These are phyloP conservation scores for Nephotettix cincticeps DNA, from an alignment of 1,140 invertebrate genomes.

Conservation along the genomic window DNA sequence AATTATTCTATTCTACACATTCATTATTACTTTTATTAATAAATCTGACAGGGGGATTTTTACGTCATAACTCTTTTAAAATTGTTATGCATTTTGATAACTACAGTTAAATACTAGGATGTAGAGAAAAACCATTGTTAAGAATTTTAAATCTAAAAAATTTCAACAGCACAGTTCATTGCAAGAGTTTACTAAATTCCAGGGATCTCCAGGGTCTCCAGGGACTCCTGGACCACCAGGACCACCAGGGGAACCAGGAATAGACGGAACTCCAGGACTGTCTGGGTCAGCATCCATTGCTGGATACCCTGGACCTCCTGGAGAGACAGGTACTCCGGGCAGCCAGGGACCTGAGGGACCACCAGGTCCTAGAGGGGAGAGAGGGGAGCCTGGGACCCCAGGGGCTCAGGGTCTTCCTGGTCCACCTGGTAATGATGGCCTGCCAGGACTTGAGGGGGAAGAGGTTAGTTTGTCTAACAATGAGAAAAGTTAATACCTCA, in stretches of 20 bases:
- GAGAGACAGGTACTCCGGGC: constrained; percentile 38
- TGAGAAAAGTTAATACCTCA: too few relatives aligned
- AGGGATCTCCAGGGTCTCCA: constrained; percentile 39
- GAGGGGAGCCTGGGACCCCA: constrained; percentile 40
- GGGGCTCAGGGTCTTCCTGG: constrained; percentile 32
- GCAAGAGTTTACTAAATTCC: too few relatives aligned
- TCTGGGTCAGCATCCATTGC: constrained; percentile 10
- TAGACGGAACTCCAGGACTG: constrained; percentile 30
- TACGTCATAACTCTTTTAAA: too few relatives aligned
- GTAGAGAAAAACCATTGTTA: too few relatives aligned
- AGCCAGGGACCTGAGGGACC: constrained; percentile 41
- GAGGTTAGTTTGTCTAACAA: background rate
- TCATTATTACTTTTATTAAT: too few relatives aligned
- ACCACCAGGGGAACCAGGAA: constrained; percentile 31
- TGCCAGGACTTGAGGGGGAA: constrained; percentile 34
- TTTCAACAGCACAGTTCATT: constrained; percentile 11
- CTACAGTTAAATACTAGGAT: too few relatives aligned
- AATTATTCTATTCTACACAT: too few relatives aligned
- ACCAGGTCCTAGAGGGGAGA: constrained; percentile 39
- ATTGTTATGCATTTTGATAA: too few relatives aligned
- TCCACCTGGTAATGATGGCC: constrained; percentile 33
- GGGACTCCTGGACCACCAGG: constrained; percentile 35
- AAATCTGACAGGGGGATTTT: too few relatives aligned
- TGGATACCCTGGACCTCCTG: constrained; percentile 33
- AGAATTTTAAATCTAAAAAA: background rate